Evolutionary conservation across 2,888 invertebrate genomes (phyloP), one percentile per base, ranked within the genome.

Genomic region (Lycia hirtaria): DNA sequence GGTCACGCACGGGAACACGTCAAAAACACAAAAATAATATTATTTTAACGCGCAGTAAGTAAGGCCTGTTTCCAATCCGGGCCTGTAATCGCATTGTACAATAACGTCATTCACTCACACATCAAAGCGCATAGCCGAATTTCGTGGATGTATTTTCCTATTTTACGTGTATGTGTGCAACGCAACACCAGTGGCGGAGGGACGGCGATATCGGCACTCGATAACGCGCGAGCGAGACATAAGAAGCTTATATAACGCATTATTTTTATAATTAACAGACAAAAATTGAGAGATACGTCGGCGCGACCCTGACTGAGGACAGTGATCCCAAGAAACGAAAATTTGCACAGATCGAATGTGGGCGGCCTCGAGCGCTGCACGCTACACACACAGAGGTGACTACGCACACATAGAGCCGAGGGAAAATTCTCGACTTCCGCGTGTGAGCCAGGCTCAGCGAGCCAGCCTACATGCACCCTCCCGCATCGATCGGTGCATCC

Each of bases 241-340:
- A 37, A 32, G 65, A 67, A 78, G 64, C 79, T 92, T 92, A 92
- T 89, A 91, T 91, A 92, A 92, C 90, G 87, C 90, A 91, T 92
- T 92, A 91, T 92, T 92, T 91, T 92, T 91, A 91, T 91, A 92
- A 92, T 92, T 92, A 92, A 91, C 92, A 90, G 86, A 85, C 92
- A 90, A 90, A 91, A 92, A 85, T 91, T 88, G 85, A 89, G 88
- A 88, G 89, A 91, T 90, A 91, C 89, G 83, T 76, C 86, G 74
- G 78, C 75, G 83, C 84, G 92, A 75, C 92, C 92, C 84, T 92
- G 92, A 87, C 75, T 67, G 76, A 84, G 91, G 91, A 61, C 88
- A 88, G 76, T 85, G 91, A 89, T 88, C 91, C 85, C 83, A 76
- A 76, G 77, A 78, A 83, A 83, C 89, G 80, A 90, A 79, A 91